Percentiles rank a stretch among this genome's conserved stretches.
Evolutionary conservation across 2,888 invertebrate species (phyloP).

Genomic region (Bellardia pandia): DNA sequence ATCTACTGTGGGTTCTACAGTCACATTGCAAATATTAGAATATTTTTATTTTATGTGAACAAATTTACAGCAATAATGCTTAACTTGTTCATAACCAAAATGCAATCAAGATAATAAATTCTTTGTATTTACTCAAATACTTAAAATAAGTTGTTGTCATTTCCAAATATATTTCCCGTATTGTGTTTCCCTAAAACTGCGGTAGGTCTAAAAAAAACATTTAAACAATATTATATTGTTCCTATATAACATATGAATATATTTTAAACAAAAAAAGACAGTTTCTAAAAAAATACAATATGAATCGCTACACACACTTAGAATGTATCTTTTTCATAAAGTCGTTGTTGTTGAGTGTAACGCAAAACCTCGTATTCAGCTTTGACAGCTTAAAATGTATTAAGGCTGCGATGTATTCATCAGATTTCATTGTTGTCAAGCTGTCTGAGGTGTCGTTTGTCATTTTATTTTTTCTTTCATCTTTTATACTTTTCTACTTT

Average conservation of each 20-base stretch:
- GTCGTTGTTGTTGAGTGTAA: constrained; percentile 63
- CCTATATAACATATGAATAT: constrained; percentile 9
- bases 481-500: neutral
- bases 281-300: constrained; percentile 16
- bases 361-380: constrained; percentile 69
- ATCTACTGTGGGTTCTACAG: too few species aligned
- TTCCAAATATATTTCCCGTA: neutral
- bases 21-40: too few species aligned
- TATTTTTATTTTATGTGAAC: too few species aligned
- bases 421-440: constrained; percentile 70
- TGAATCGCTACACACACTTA: constrained; percentile 1
- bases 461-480: constrained; percentile 42
- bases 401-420: constrained; percentile 71
- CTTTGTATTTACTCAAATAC: too few species aligned
- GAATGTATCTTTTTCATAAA: constrained; percentile 46
- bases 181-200: constrained; percentile 50
- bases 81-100: too few species aligned
- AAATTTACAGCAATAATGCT: too few species aligned
- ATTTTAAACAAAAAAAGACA: constrained; percentile 37
- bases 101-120: too few species aligned
- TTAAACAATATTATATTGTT: constrained; percentile 40
- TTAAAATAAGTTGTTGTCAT: neutral
- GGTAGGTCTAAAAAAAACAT: constrained; percentile 57
- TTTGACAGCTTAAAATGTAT: constrained; percentile 70
- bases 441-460: constrained; percentile 73